Evolutionary conservation across 2,888 invertebrate species (phyloP).

Genomic region (Baccha elongata): DNA sequence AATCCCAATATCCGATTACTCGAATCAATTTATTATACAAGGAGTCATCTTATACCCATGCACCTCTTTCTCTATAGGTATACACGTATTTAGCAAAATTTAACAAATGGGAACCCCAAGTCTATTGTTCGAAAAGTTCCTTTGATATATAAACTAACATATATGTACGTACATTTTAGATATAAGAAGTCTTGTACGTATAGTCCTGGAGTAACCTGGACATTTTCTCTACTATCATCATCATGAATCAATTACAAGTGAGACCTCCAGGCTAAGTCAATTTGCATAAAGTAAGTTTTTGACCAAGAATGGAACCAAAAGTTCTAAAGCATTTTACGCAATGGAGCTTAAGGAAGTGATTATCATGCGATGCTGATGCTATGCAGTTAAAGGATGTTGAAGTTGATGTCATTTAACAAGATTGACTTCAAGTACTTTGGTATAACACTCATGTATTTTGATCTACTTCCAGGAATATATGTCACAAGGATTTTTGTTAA

Average conservation of each 20-base stretch:
- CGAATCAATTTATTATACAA: slow-evolving; percentile 41
- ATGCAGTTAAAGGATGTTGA: slow-evolving; percentile 30
- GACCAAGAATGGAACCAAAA: neutral
- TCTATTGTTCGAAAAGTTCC: slow-evolving; percentile 7
- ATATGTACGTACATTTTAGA: no score
- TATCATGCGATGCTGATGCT: slow-evolving; percentile 35
- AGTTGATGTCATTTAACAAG: slow-evolving; percentile 28
- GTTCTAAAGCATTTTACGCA: slow-evolving; percentile 33
- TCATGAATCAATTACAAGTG: slow-evolving; percentile 67
- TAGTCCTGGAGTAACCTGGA: neutral
- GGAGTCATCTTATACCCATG: neutral
- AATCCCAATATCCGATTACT: slow-evolving; percentile 41
- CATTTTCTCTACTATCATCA: slow-evolving; percentile 51
- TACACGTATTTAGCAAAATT: no score
- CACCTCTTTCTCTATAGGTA: neutral
- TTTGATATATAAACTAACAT: slow-evolving; percentile 6
- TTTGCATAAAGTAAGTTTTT: slow-evolving; percentile 59
- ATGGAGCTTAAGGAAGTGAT: slow-evolving; percentile 56
- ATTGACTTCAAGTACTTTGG: neutral
- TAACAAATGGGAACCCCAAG: slow-evolving; percentile 2
- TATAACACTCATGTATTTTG: neutral
- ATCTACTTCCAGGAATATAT: neutral
- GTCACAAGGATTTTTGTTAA: neutral
- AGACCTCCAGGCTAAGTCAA: slow-evolving; percentile 48
- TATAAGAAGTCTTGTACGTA: neutral